Evolutionary conservation across 2,113 vertebrate genomes (phyloP), one percentile per base, ranked within the genome.

Genomic region (Choloepus hoffmanni): DNA sequence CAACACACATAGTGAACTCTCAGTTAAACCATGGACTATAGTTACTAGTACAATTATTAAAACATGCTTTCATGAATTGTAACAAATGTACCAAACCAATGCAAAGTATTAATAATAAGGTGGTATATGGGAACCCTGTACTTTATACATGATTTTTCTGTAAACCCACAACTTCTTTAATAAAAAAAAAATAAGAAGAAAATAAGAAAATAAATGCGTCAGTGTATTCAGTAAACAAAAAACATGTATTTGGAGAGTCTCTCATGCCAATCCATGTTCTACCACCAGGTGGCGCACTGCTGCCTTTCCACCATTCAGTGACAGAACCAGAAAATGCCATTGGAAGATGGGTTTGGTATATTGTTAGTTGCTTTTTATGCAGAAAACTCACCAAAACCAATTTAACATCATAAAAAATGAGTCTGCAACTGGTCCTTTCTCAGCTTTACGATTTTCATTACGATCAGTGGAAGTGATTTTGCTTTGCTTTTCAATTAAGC

Each of bases 201-300:
- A 7, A 16, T 55, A 21, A 50, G 48, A 58, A 58, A 58, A 58
- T 58, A 21, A 58, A 58, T 3, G 55, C 19, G 55, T 18, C 55
- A 21, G 19, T 58, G 19, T 21, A 21, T 58, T 5, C 55, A 58
- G 55, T 7, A 58, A 58, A 58, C 14, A 55, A 55, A 58, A 19
- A 58, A 58, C 19, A 18, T 19, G 48, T 7, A 63, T 24, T 92
- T 1, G 0, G 1, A 9, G n/a, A 24, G 11, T 62, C 67, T 13
- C 40, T 23, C 28, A 3, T 36, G 53, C 13, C 70, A 45, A 68
- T 55, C 63, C 79, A 40, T 11, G 16, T 15, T 45, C 7, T 30
- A 73, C 79, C 97, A 95, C 62, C 63, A 95, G 97, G 77, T 89
- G 96, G 87, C 28, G 13, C 13, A 94, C 36, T 45, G 28, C 40